These are phyloP conservation scores for Drosophila picticornis DNA, from an alignment of 2,888 invertebrate species.

Conservation along the genomic window DNA sequence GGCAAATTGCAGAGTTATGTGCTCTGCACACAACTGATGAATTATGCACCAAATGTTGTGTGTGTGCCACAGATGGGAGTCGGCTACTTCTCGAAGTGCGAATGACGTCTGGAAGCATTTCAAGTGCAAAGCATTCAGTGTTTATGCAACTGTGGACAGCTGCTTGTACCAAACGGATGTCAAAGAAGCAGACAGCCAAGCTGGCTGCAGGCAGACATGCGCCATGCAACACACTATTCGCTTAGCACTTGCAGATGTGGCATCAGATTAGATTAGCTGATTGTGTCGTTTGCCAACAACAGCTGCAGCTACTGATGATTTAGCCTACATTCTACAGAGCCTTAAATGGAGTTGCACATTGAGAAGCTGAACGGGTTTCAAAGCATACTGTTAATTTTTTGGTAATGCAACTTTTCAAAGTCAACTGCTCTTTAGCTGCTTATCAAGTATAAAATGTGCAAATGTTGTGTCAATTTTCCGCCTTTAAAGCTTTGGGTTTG, in stretches of 20 bases:
- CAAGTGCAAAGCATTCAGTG: slow-evolving; percentile 57
- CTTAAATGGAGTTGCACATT: slow-evolving; percentile 7
- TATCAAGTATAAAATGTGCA: slow-evolving; percentile 12
- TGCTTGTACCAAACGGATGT: slow-evolving; percentile 54
- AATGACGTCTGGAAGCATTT: slow-evolving; percentile 38
- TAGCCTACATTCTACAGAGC: slow-evolving; percentile 34
- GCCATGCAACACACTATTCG: slow-evolving; percentile 9
- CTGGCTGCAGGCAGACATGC: background rate
- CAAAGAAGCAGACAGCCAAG: background rate
- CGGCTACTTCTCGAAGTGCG: slow-evolving; percentile 27
- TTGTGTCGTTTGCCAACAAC: slow-evolving; percentile 11
- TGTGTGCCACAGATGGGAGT: slow-evolving; percentile 24
- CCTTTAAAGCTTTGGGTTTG: background rate
- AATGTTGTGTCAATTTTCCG: background rate
- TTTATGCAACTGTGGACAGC: slow-evolving; percentile 51
- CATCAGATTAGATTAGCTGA: slow-evolving; percentile 41
- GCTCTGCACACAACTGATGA: slow-evolving; percentile 56
- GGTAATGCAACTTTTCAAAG: slow-evolving; percentile 2
- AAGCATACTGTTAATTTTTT: background rate
- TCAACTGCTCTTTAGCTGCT: background rate
- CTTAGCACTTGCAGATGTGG: slow-evolving; percentile 26
- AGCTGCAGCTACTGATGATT: background rate
- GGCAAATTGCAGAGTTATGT: slow-evolving; percentile 60
- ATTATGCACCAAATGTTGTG: slow-evolving; percentile 50
- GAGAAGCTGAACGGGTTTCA: slow-evolving; percentile 3